A percentile compares a stretch with the other conserved stretches of the same genome.
These are phyloP conservation scores for Eremophila alpestris DNA, from an alignment of 2,797 vertebrate genomes.

Conservation along the genomic window DNA sequence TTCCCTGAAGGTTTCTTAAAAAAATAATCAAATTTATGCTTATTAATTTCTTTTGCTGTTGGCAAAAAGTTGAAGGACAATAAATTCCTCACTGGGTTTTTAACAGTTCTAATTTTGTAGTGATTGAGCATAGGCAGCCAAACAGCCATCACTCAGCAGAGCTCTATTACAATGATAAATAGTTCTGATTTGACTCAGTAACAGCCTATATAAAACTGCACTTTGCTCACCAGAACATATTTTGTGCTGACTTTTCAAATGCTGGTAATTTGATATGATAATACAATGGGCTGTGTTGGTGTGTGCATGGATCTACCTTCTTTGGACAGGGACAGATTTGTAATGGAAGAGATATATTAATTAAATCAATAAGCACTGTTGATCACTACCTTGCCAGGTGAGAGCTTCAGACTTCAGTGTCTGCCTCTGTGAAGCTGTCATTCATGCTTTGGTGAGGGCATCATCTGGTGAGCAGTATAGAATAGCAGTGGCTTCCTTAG, in stretches of 20 bases:
- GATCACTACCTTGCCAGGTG: not conserved
- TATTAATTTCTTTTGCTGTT: not conserved
- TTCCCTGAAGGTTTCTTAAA: not conserved
- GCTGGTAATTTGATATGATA: not conserved
- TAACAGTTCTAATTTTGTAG: not conserved
- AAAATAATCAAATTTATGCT: not conserved
- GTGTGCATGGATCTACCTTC: not conserved
- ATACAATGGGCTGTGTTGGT: not conserved
- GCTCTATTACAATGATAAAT: not conserved
- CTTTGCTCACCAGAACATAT: not conserved
- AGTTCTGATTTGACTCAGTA: not conserved
- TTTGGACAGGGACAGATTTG: not conserved
- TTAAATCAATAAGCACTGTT: not conserved
- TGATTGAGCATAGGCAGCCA: not conserved
- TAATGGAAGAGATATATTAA: not conserved
- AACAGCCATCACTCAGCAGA: not conserved
- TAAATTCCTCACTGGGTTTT: not conserved
- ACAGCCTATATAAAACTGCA: not conserved
- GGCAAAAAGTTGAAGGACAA: not conserved
- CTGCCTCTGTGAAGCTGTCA: not conserved
- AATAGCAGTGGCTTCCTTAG: not conserved
- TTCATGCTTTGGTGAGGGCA: not conserved
- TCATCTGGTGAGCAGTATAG: not conserved
- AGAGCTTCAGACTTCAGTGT: not conserved
- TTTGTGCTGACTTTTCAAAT: not conserved